Percentiles rank a stretch among this genome's conserved stretches.
These are phyloP conservation scores for Potorous gilbertii DNA, from an alignment of 2,797 vertebrate genomes.

Conservation along the genomic window DNA sequence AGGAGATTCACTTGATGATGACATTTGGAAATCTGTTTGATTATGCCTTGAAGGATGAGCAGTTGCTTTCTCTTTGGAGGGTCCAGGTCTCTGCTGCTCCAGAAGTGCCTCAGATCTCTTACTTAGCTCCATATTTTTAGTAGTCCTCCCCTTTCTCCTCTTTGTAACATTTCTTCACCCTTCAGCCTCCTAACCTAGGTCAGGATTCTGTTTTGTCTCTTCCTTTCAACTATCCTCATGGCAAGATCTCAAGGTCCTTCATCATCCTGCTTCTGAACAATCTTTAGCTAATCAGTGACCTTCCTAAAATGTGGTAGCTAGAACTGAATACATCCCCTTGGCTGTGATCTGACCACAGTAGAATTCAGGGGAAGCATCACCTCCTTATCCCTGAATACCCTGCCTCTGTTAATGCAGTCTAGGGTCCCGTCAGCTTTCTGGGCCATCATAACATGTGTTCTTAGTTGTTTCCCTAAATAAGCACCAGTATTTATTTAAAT, in stretches of 20 bases:
- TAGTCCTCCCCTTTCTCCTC: not conserved
- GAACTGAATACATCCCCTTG: not conserved
- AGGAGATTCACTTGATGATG: not conserved
- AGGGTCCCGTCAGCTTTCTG: not conserved
- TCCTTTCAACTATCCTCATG: not conserved
- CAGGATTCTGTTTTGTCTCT: not conserved
- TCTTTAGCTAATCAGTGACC: not conserved
- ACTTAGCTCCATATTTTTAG: not conserved
- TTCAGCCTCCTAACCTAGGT: not conserved
- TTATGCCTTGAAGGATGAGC: not conserved
- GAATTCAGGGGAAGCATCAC: not conserved
- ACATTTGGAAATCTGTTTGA: not conserved
- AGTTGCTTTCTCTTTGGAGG: not conserved
- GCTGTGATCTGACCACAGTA: not conserved
- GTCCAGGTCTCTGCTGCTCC: not conserved
- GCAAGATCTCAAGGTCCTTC: not conserved
- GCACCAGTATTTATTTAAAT: not conserved
- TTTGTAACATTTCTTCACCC: not conserved
- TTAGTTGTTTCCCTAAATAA: not conserved
- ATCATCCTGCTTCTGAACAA: not conserved
- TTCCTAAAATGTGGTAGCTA: not conserved
- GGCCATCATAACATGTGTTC: not conserved
- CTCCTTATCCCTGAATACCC: not conserved
- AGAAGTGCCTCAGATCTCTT: not conserved
- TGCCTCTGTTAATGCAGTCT: not conserved